Conservation (phyloP, 2,113 vertebrate species). For the Chlamydotis undulata region DNA sequence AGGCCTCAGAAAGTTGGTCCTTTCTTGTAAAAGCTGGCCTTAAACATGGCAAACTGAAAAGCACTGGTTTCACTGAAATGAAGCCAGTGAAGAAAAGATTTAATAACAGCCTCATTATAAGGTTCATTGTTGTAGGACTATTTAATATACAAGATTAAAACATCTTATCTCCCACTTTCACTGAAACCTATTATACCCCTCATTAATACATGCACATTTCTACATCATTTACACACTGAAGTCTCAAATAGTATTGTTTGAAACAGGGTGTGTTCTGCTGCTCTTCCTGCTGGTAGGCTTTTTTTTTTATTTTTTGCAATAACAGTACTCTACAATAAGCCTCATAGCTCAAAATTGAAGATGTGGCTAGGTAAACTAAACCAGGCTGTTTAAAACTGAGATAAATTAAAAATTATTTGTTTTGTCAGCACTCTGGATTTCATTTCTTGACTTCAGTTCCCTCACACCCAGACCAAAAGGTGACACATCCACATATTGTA, state of each 20-base stretch:
- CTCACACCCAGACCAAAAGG: not conserved
- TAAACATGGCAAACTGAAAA: slow-evolving; percentile 29
- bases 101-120: slow-evolving; percentile 68
- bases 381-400: not conserved
- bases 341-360: not conserved
- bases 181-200: slow-evolving; percentile 65
- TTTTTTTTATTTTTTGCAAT: not conserved
- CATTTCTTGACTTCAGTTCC: not conserved
- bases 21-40: slow-evolving; percentile 9
- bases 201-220: slow-evolving; percentile 62
- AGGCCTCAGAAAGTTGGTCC: not conserved
- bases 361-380: not conserved
- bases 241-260: slow-evolving; percentile 21
- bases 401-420: not conserved
- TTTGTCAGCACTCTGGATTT: not conserved
- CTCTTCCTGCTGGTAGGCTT: not conserved
- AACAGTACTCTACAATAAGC: not conserved
- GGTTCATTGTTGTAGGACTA: slow-evolving; percentile 61
- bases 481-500: rapidly evolving
- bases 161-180: slow-evolving; percentile 67
- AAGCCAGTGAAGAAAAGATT: slow-evolving; percentile 57
- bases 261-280: slow-evolving; percentile 16
- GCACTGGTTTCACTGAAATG: slow-evolving; percentile 38
- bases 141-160: slow-evolving; percentile 74
- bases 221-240: slow-evolving; percentile 56